A percentile compares a stretch with the other conserved stretches of the same genome.
These are phyloP conservation scores for Spea multiplicata DNA, from an alignment of 2,113 vertebrate genomes.

Conservation along the genomic window DNA sequence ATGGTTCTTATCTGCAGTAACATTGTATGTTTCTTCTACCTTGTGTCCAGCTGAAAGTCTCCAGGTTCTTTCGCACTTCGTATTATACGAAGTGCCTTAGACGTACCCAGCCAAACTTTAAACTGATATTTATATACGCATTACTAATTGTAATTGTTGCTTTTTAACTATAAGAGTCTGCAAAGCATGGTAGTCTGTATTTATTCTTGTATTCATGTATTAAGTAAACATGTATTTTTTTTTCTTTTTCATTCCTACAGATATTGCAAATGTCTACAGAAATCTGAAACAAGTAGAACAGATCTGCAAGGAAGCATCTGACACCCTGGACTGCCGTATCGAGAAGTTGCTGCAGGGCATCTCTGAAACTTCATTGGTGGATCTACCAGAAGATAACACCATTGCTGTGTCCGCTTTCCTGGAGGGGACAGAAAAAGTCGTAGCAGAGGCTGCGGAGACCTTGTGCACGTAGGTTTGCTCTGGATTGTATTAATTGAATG, in stretches of 20 bases:
- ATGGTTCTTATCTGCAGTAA: too few relatives aligned
- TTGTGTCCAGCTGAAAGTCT: too few relatives aligned
- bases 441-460: constrained; percentile 52
- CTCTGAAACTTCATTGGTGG: constrained; percentile 62
- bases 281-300: constrained; percentile 64
- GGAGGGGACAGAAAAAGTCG: constrained; percentile 58
- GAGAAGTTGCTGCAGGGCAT: constrained; percentile 63
- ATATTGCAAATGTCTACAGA: constrained; percentile 61
- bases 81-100: too few relatives aligned
- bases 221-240: too few relatives aligned
- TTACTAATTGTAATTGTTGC: too few relatives aligned
- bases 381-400: constrained; percentile 66
- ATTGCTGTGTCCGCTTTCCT: constrained; percentile 63
- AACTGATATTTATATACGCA: too few relatives aligned
- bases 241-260: constrained; percentile 54
- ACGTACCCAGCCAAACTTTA: too few relatives aligned
- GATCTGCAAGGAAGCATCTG: constrained; percentile 56
- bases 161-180: too few relatives aligned
- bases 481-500: neutral
- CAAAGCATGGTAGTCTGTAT: too few relatives aligned
- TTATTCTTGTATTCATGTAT: too few relatives aligned
- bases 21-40: too few relatives aligned
- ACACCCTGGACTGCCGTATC: constrained; percentile 75
- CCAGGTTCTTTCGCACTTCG: too few relatives aligned
- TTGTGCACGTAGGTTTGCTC: constrained; percentile 64